Evolutionary conservation across 2,113 vertebrate species (phyloP), one percentile per base, ranked within the genome.

Genomic region (Lepidothrix coronata): DNA sequence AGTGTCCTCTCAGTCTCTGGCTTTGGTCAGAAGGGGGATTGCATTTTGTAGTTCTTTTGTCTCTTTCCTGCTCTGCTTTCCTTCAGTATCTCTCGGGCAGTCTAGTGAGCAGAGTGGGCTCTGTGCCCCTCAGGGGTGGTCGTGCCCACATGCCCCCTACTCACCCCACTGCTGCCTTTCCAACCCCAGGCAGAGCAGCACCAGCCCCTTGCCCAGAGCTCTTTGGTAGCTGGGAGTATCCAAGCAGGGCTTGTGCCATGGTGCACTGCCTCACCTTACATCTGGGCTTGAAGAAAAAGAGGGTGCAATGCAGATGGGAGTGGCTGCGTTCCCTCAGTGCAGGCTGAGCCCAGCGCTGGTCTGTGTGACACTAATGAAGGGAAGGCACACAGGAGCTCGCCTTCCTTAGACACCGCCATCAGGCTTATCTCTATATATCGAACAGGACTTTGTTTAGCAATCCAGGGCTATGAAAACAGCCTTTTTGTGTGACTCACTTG

Each of bases 211-310:
- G 9, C n/a, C 14, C 54, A 37, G 41, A 48, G 18, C 19, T 15
- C 71, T 33, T 27, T 0, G 1, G 39, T 4, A 48, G 23, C 43
- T 10, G 30, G 8, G 21, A 23, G 9, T 28, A 14, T 4, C 5
- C 0, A 0, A 48, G 35, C 46, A 66, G n/a, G 27, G 12, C 2
- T 73, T 41, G 14, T 72, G 43, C 49, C 24, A 16, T 0, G 0
- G 7, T 12, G 2, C 24, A 2, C 16, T 2, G 1, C 25, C 48
- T 51, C 49, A 17, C 22, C 31, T 22, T n/a, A 30, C 25, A 68
- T 33, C 30, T 3, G 0, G 41, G 27, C 10, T 44, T 43, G 52
- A 55, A 51, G 41, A 10, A 57, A 43, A 43, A 3, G 5, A 52
- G 43, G 52, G 55, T 35, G 25, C 6, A 8, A 3, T 2, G 20